phyloP scores from a whole-genome alignment of 2,113 vertebrate species.

The Circaetus cinerascens region DNA sequence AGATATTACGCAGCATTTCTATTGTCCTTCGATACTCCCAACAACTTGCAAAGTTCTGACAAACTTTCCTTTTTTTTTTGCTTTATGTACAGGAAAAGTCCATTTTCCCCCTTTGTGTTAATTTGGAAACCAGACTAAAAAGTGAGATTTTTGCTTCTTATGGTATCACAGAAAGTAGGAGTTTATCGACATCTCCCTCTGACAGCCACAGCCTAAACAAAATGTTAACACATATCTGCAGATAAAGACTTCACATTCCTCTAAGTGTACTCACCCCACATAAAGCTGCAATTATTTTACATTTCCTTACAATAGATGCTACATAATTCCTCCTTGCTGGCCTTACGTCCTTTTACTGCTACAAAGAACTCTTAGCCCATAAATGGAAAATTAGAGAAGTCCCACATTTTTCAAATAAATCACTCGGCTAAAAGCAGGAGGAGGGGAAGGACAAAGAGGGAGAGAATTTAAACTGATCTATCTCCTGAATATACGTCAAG shows the following conservation, averaged over 20 bases:
- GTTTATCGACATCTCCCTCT: background rate
- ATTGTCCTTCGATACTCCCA: background rate
- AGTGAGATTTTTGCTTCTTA: background rate
- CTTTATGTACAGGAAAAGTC: background rate
- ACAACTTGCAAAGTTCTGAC: background rate
- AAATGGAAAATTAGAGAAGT: conserved; percentile 14
- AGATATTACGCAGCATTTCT: background rate
- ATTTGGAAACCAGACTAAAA: background rate
- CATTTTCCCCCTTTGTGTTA: background rate
- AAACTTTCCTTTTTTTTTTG: background rate
- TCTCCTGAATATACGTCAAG: background rate
- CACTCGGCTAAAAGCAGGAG: background rate
- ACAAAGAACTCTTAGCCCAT: background rate
- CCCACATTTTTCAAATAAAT: conserved; percentile 22
- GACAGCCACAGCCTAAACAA: background rate
- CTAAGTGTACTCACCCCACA: background rate
- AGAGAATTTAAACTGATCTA: background rate
- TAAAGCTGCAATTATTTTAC: conserved; percentile 56
- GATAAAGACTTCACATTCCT: conserved; percentile 27
- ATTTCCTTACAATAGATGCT: background rate
- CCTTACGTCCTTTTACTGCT: background rate
- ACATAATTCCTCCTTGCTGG: background rate
- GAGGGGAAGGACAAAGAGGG: background rate
- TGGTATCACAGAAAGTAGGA: background rate
- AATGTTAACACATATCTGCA: background rate